These are phyloP conservation scores for Siniperca chuatsi DNA, from an alignment of 2,113 vertebrate genomes.

Conservation along the genomic window DNA sequence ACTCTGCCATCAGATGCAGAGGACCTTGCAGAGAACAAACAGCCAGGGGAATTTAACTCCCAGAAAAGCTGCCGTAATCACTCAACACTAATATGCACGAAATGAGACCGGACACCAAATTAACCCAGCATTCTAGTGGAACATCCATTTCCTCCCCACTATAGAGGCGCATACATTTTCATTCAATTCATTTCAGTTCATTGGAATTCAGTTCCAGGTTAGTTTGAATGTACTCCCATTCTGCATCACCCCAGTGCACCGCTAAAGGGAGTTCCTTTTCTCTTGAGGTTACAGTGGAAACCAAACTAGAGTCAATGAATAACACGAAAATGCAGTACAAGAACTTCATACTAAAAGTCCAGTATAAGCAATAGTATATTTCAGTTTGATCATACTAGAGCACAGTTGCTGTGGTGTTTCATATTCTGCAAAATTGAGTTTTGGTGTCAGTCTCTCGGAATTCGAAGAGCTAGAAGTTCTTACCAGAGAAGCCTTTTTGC, in stretches of 20 bases:
- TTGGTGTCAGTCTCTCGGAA: not conserved
- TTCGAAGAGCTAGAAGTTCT: not conserved
- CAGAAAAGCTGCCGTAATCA: slow-evolving; percentile 59
- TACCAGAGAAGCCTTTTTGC: not conserved
- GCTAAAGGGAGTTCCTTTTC: not conserved
- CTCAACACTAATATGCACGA: slow-evolving; percentile 44
- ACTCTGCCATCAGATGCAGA: slow-evolving; percentile 41
- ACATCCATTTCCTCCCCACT: slow-evolving; percentile 30
- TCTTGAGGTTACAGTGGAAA: not conserved
- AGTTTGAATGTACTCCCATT: slow-evolving; percentile 20
- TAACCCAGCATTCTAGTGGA: slow-evolving; percentile 53
- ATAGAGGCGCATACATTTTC: slow-evolving; percentile 14
- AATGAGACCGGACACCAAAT: slow-evolving; percentile 63
- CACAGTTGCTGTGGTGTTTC: not conserved
- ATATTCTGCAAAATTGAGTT: not conserved
- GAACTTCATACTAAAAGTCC: not conserved
- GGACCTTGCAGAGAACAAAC: slow-evolving; percentile 55
- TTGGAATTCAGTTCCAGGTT: slow-evolving; percentile 17
- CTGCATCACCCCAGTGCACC: not conserved
- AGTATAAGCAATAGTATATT: not conserved
- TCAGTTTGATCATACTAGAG: not conserved
- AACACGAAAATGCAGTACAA: not conserved
- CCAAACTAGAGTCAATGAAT: not conserved
- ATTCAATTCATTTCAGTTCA: slow-evolving; percentile 25
- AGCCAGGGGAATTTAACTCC: slow-evolving; percentile 53